These are phyloP conservation scores for Thoracochromis brauschi DNA, from an alignment of 2,113 vertebrate species.

Conservation along the genomic window DNA sequence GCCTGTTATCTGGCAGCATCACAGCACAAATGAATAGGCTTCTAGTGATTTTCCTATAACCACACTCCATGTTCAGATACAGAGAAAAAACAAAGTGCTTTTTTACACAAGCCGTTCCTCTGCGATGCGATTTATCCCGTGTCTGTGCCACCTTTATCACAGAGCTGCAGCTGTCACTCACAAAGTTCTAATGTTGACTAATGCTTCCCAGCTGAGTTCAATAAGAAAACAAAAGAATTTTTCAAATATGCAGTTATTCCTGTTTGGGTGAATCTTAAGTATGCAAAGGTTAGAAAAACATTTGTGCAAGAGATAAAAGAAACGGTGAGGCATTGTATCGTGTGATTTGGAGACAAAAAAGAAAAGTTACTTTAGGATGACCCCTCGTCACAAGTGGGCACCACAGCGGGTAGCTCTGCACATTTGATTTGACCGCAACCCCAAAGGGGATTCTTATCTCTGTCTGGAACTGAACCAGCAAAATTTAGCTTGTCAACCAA, in stretches of 20 bases:
- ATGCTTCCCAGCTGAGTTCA: background rate
- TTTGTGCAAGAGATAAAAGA: background rate
- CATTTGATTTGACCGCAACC: background rate
- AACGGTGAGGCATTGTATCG: background rate
- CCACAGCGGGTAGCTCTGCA: background rate
- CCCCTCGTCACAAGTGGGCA: background rate
- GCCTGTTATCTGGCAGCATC: conserved; percentile 18
- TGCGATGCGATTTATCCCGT: background rate
- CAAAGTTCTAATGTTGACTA: background rate
- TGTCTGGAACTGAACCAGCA: background rate
- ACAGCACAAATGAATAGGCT: conserved; percentile 14
- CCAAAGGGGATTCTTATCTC: background rate
- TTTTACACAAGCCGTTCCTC: background rate
- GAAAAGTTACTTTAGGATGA: background rate
- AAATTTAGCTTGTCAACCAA: background rate
- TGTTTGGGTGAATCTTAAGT: background rate
- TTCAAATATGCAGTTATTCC: background rate
- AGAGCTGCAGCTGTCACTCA: background rate
- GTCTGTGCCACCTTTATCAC: background rate
- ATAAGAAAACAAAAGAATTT: background rate
- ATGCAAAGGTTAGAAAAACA: background rate
- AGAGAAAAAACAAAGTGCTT: background rate
- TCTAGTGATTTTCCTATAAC: conserved; percentile 39
- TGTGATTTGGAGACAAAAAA: background rate
- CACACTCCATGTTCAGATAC: background rate